These are phyloP conservation scores for Ochotona princeps DNA, from an alignment of 2,113 vertebrate species.

Conservation along the genomic window DNA sequence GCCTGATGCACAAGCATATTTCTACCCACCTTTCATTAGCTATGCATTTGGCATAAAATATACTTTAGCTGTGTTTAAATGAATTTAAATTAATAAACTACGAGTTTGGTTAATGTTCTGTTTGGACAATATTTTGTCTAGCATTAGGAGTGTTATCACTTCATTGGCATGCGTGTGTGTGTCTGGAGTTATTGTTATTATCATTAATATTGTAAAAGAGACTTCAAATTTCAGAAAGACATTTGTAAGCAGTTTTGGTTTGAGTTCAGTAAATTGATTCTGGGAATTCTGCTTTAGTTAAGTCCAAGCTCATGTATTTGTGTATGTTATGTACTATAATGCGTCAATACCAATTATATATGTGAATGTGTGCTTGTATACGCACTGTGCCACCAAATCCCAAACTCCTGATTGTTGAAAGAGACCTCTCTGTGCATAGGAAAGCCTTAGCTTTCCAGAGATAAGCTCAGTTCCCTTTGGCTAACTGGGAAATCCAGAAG, in stretches of 20 bases:
- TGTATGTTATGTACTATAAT: not conserved
- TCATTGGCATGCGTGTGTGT: not conserved
- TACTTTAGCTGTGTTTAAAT: not conserved
- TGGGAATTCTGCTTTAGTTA: not conserved
- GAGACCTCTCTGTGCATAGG: not conserved
- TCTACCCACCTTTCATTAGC: not conserved
- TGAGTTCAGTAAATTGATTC: not conserved
- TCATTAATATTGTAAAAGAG: not conserved
- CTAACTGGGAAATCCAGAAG: not conserved
- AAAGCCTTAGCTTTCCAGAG: not conserved
- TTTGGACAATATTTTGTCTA: conserved; percentile 27
- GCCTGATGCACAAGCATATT: not conserved
- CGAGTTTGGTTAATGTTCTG: conserved; percentile 30
- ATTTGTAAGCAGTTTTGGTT: not conserved
- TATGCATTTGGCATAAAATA: not conserved
- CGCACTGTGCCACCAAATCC: not conserved
- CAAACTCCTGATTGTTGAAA: not conserved
- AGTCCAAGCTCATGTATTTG: not conserved
- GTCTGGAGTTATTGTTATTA: not conserved
- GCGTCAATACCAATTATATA: not conserved
- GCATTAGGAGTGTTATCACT: not conserved
- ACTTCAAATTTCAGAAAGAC: not conserved
- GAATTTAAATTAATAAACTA: not conserved
- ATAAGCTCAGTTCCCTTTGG: not conserved
- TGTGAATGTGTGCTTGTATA: not conserved